Evolutionary conservation across 2,888 invertebrate genomes (phyloP), one percentile per base, ranked within the genome.

Genomic region (Acanthosoma haemorrhoidale): DNA sequence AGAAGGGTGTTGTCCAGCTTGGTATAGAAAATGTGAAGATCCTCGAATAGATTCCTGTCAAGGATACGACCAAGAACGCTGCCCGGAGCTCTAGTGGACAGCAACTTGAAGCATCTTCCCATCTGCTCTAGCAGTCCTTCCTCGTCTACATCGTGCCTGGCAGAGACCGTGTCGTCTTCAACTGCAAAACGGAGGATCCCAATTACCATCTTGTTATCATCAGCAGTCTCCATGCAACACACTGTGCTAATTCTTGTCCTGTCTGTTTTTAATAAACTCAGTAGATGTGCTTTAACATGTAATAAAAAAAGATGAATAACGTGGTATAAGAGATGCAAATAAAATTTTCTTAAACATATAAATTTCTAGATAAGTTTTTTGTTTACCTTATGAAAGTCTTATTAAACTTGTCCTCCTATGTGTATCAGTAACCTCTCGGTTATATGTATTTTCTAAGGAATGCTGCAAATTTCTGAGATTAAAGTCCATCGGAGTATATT

Each of bases 1-100:
- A 93, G 90, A 4, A 95, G 84, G 78, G 90, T 91, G 79, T 93
- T 92, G 79, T 94, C 94, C 75, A 89, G 83, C 80, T 88, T 88
- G 29, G 94, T 94, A 76, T 90, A 83, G 76, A 91, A 86, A 72
- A 83, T 80, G 81, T 91, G 91, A 71, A 93, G 84, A 70, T 82
- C 80, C 75, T 93, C 90, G 80, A 91, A 93, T 72, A 89, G 82
- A 43, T 85, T 83, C 71, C 86, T 84, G 77, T 88, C 90, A 29
- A 92, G 82, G 78, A 91, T 69, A n/a, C 71, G 38, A 36, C 70
- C 67, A 3, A 74, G 71, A 25, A 73, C 32, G 38, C 63, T 38
- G 1, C 60, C 58, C 15, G 57, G 63, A 13, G 68, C 71, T 29
- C 68, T 63, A 11, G 74, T 71, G 25, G 75, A 73, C 51, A 76